Percentiles rank a stretch among this genome's conserved stretches.
Conservation (phyloP, 1,140 invertebrate species). For the Drosophila nannoptera region DNA sequence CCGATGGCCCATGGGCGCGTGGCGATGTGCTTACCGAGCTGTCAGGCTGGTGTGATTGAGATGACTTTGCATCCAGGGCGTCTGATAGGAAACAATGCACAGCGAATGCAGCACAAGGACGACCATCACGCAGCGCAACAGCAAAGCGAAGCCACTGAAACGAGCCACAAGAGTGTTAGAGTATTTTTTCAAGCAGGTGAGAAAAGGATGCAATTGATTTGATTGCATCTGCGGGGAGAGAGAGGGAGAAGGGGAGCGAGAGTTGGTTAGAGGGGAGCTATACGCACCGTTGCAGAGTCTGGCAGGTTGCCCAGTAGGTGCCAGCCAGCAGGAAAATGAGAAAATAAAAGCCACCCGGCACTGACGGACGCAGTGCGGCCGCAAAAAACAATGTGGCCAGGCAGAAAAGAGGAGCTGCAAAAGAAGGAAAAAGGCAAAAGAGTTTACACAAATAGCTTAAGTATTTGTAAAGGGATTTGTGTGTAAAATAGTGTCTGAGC, state of each 20-base stretch:
- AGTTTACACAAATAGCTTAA: neutral
- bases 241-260: neutral
- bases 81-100: slow-evolving; percentile 91
- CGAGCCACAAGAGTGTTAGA: slow-evolving; percentile 23
- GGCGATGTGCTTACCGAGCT: slow-evolving; percentile 81
- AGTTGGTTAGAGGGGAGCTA: neutral
- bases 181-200: slow-evolving; percentile 18
- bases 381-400: slow-evolving; percentile 87
- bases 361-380: slow-evolving; percentile 87
- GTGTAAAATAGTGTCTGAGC: too few relatives aligned
- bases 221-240: slow-evolving; percentile 19
- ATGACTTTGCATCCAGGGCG: slow-evolving; percentile 88
- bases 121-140: slow-evolving; percentile 86
- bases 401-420: slow-evolving; percentile 85
- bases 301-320: slow-evolving; percentile 93
- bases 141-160: slow-evolving; percentile 84
- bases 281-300: slow-evolving; percentile 82
- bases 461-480: neutral
- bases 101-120: slow-evolving; percentile 88
- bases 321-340: slow-evolving; percentile 89
- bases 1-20: neutral
- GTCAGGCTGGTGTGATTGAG: slow-evolving; percentile 84
- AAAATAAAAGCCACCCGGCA: slow-evolving; percentile 91
- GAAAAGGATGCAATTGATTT: slow-evolving; percentile 34
- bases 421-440: neutral